A percentile compares a stretch with the other conserved stretches of the same genome.
These are phyloP conservation scores for Sitta europaea DNA, from an alignment of 2,113 vertebrate species.

Conservation along the genomic window DNA sequence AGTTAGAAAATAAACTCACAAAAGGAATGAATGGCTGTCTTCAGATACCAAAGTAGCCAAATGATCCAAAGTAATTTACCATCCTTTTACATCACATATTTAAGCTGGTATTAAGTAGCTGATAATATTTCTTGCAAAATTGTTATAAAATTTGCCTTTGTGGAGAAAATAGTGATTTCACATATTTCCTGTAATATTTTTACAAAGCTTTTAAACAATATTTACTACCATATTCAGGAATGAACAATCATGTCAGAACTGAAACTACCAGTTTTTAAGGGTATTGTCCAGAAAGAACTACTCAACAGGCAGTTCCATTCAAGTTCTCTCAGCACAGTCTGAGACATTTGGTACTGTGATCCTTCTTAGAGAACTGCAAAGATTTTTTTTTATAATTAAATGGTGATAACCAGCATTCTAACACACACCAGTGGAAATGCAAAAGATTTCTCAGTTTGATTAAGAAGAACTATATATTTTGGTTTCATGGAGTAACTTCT, in stretches of 20 bases:
- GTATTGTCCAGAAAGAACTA: neutral
- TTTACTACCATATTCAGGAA: neutral
- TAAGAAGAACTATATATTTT: neutral
- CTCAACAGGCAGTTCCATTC: neutral
- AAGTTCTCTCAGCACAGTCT: neutral
- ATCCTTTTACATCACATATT: neutral
- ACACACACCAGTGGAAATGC: neutral
- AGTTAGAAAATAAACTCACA: neutral
- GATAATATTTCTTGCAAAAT: neutral
- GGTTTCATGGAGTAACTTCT: neutral
- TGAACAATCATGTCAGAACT: neutral
- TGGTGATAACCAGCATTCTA: neutral
- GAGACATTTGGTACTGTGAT: neutral
- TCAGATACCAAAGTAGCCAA: neutral
- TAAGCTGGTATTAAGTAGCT: neutral
- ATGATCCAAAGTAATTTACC: neutral
- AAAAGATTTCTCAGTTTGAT: neutral
- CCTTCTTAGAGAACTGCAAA: neutral
- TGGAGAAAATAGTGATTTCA: neutral
- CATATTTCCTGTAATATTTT: neutral
- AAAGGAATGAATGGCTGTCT: neutral
- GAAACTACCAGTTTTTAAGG: neutral
- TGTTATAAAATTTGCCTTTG: neutral
- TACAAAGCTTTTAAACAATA: neutral
- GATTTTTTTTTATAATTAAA: neutral